These are phyloP conservation scores for Thaumatotibia leucotreta DNA, from an alignment of 1,140 invertebrate genomes.

Conservation along the genomic window DNA sequence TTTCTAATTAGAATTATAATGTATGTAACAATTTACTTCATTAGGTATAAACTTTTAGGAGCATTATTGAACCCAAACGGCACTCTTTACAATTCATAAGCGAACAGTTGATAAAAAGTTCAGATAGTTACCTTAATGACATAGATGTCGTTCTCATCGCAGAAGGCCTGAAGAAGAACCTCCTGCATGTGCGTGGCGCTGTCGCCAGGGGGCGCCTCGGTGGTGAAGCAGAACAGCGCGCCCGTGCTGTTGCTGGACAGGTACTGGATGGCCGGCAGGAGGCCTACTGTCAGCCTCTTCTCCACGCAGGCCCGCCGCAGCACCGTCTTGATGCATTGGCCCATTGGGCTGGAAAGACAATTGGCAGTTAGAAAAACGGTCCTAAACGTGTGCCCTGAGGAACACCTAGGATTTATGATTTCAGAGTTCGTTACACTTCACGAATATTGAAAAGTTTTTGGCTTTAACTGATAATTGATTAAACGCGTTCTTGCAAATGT, in stretches of 20 bases:
- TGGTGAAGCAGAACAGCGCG: conserved; percentile 80
- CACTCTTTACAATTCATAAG: neutral
- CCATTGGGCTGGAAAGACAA: conserved; percentile 55
- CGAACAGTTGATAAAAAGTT: neutral
- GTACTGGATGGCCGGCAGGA: conserved; percentile 78
- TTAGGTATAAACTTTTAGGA: neutral
- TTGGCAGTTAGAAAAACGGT: neutral
- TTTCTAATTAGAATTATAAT: neutral
- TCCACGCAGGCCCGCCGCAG: conserved; percentile 78
- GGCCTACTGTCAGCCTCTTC: conserved; percentile 79
- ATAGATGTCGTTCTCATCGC: conserved; percentile 83
- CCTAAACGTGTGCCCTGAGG: neutral
- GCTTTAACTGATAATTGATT: neutral
- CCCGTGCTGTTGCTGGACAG: conserved; percentile 78
- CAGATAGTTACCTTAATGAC: conserved; percentile 78
- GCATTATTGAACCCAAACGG: neutral
- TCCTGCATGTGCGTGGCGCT: conserved; percentile 83
- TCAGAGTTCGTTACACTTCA: neutral
- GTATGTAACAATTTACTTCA: too few relatives aligned
- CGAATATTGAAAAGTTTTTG: neutral
- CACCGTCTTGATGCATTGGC: conserved; percentile 76
- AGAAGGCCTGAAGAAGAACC: conserved; percentile 82
- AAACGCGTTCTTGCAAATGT: neutral
- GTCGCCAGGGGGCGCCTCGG: conserved; percentile 78
- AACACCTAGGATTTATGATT: neutral